Evolutionary conservation across 2,888 invertebrate genomes (phyloP), one percentile per base, ranked within the genome.

Genomic region (Trichopoda pennipes): DNA sequence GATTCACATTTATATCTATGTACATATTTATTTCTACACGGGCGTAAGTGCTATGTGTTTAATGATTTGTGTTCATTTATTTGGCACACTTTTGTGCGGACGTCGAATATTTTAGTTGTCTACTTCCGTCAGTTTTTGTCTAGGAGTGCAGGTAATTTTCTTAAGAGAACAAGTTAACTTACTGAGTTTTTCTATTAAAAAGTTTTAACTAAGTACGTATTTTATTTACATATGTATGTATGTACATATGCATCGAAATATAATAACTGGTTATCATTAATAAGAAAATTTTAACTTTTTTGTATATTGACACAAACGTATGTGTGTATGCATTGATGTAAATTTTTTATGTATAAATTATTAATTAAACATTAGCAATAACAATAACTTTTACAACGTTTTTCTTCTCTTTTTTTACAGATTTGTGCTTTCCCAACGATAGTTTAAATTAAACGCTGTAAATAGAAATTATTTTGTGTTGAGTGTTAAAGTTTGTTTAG

Each of bases 371-470:
- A 28, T 42, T 44, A 60, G 64, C 56, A 16, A 14, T 17, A 49
- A 28, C n/a, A n/a, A n/a, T n/a, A n/a, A 8, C 1, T 66, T 58
- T 53, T 68, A 10, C 1, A 32, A 19, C 4, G 3, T 28, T 19
- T n/a, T 69, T 81, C 53, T 69, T 81, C 53, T 32, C 7, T 82
- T 73, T 78, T 53, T 47, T 81, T 82, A 17, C 82, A 82, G 79
- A 63, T 79, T 56, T 38, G 60, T 72, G 55, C 42, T 74, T 55
- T 64, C 51, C 9, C 3, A 77, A 60, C 4, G 53, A 49, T 66
- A 64, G n/a, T 60, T 38, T 70, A 49, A 32, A 14, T 19, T 47
- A 14, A 68, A 56, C 58, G 47, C 28, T 53, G 64, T 66, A 35
- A 64, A 64, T 55, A 51, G 16, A 55, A 23, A 66, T 21, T 69